Conservation (phyloP, 2,113 vertebrate genomes). For the Brachionichthys hirsutus region DNA sequence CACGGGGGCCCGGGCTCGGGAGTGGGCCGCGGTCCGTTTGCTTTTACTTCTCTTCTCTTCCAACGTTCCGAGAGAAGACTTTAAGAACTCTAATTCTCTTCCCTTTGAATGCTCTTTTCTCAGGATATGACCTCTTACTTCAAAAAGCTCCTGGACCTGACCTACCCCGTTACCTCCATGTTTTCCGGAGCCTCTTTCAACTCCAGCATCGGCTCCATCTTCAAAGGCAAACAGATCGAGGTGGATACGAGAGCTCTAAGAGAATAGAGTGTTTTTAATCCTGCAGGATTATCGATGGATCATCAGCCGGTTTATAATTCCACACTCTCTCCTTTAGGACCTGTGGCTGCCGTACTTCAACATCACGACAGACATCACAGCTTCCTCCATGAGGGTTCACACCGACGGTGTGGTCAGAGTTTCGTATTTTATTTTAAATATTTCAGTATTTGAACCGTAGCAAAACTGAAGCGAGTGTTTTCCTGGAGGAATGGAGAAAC, state of each 20-base stretch:
- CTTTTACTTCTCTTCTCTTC: no score
- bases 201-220: slow-evolving; percentile 83
- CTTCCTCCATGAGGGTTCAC: slow-evolving; percentile 91
- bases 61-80: no score
- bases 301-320: not conserved
- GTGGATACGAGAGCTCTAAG: slow-evolving; percentile 63
- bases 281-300: no score
- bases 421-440: no score
- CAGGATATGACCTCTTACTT: slow-evolving; percentile 89
- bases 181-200: slow-evolving; percentile 94
- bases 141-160: slow-evolving; percentile 88
- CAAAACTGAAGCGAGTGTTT: no score
- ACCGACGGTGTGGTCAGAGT: slow-evolving; percentile 81
- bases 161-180: slow-evolving; percentile 94
- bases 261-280: no score
- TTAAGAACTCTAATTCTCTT: no score
- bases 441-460: no score
- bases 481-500: no score
- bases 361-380: slow-evolving; percentile 93
- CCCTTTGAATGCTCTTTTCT: not conserved
- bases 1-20: slow-evolving; percentile 85
- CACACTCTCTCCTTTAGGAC: slow-evolving; percentile 75
- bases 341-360: slow-evolving; percentile 95
- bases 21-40: slow-evolving; percentile 88
- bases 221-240: slow-evolving; percentile 93